These are phyloP conservation scores for Artibeus lituratus DNA, from an alignment of 2,797 vertebrate species.

Conservation along the genomic window DNA sequence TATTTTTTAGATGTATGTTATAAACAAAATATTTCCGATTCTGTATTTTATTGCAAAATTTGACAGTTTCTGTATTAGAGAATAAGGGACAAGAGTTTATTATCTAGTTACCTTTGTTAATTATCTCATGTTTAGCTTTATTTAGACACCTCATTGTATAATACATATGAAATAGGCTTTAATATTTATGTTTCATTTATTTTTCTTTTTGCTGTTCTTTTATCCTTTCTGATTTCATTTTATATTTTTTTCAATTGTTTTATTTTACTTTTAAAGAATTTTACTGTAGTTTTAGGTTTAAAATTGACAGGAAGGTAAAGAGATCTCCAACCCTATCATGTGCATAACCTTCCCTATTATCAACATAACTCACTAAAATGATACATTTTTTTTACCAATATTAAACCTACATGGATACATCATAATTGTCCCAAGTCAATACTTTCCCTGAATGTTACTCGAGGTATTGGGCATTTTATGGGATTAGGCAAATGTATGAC, in stretches of 20 bases:
- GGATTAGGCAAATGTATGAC: not conserved
- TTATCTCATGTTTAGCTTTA: not conserved
- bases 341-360: not conserved
- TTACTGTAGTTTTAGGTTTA: not conserved
- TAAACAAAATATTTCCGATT: not conserved
- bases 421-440: not conserved
- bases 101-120: not conserved
- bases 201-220: not conserved
- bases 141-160: not conserved
- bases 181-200: not conserved
- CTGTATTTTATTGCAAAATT: not conserved
- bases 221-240: not conserved
- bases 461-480: not conserved
- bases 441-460: not conserved
- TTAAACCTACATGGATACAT: not conserved
- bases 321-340: not conserved
- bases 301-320: not conserved
- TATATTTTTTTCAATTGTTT: not conserved
- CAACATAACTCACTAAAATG: not conserved
- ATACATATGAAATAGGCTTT: not conserved
- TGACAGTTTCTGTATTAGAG: not conserved
- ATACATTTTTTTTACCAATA: not conserved
- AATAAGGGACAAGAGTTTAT: not conserved
- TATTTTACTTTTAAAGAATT: not conserved
- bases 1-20: not conserved